Base-by-base conservation (phyloP, 2,888 invertebrate species). In the Melangyna quadrimaculata region DNA sequence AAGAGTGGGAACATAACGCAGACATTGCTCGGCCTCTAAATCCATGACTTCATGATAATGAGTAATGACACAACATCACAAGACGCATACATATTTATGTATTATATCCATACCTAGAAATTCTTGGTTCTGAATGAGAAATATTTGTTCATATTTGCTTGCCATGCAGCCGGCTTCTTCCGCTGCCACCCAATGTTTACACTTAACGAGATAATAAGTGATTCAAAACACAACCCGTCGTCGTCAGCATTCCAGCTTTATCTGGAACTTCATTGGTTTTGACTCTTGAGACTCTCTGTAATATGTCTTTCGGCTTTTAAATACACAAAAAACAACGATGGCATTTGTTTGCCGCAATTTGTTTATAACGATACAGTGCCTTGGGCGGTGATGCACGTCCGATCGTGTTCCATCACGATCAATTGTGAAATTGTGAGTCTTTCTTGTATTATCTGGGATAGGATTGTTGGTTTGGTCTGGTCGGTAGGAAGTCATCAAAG, bases 341-440 rank as follows among this genome's bases (percentile, higher is more conserved):
- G 19, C 19, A 65, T 29, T 51, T 57, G 72, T 72, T n/a, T 65
- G 70, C 32, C 59, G 53, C 45, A 37, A 65, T 72, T 65, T 79
- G 74, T 29, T 74, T 73, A 69, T 29, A 19, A n/a, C 17, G 37
- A 43, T n/a, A n/a, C n/a, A 37, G n/a, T 29, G 43, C 14, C 24
- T 63, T 45, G n/a, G 14, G 29, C 22, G 24, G n/a, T 71, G 69
- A 37, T 45, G 79, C 83, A 79, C 67, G 83, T 79, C 75, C 35
- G 43, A 70, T 84, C 83, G 19, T 79, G 83, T 75, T 65, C 37
- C 22, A 45, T 14, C 40, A 63, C 45, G 79, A 84, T 79, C 79
- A 79, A 55, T 75, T 79, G 79, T 74, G 79, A 65, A 77, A 69
- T 73, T 82, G 37, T 81, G 71, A 82, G 78, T 59, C 35, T 75